Base-by-base conservation (phyloP, 2,113 vertebrate species). In the Charina bottae region DNA sequence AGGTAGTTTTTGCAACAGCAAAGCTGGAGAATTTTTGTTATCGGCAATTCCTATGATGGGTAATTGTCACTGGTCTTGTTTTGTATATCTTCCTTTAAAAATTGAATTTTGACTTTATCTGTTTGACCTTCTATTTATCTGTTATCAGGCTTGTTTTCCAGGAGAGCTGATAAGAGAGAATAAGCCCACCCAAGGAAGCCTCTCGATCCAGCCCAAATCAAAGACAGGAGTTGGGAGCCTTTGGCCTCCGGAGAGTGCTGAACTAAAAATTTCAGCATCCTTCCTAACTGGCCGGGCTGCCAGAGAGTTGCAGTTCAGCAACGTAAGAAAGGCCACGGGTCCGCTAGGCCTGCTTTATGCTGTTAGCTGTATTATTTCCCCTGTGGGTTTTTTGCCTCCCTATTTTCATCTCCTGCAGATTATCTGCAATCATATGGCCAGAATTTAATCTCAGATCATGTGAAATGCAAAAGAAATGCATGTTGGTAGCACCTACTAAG, bases 31-130 rank as follows among this genome's bases (percentile, higher is more conserved):
- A 42, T 21, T 42, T 17, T 78, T 78, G 42, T 78, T 42, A 42
- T 21, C 15, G 11, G 26, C 53, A 89, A 64, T 58, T 53, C 42
- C 17, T 78, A 78, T 37, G 17, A 1, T 21, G 72, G n/a, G 19
- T 21, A 85, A 24, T 23, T 49, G 6, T 86, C 37, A 83, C 33
- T 56, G 9, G 7, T 46, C 58, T 87, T 23, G 4, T 26, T 68
- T 26, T 91, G 23, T 26, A 55, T 19, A 23, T 24, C 37, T 46
- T 42, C 54, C 37, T 53, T 17, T 54, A n/a, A 92, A 89, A 92
- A 42, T 60, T 91, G 62, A 59, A 83, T 54, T 60, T 60, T 92
- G 72, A 88, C 72, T 78, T 83, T 23, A 88, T 26, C 4, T 59
- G 72, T 60, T 91, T 83, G 68, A 62, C 28, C 46, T 49, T 58